Percentiles rank a stretch among this genome's conserved stretches.
These are phyloP conservation scores for Hippasteria phrygiana DNA, from an alignment of 53 echinoderm and acorn worm genomes.

Conservation along the genomic window DNA sequence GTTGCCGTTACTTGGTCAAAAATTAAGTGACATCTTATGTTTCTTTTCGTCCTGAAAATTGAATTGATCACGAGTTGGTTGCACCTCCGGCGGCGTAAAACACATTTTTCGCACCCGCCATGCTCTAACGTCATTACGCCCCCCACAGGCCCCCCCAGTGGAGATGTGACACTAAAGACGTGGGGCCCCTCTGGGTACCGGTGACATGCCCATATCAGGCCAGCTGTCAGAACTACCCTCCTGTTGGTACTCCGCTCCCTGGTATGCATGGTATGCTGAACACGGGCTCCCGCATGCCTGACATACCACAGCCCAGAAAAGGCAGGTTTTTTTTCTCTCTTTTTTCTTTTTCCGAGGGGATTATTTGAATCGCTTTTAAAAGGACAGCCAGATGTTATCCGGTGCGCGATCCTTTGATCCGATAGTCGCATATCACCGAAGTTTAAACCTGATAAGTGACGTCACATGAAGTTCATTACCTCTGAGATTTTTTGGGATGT, in stretches of 20 bases:
- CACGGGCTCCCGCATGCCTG: conserved; percentile 24
- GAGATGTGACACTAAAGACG: neutral
- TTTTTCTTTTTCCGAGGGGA: neutral
- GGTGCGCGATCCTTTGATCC: neutral
- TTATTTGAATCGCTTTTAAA: conserved; percentile 24
- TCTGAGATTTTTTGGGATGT: neutral
- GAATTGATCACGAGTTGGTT: neutral
- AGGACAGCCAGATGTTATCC: conserved; percentile 33
- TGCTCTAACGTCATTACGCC: conserved; percentile 24
- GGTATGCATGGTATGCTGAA: conserved; percentile 51
- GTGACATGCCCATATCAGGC: conserved; percentile 60
- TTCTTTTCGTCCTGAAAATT: neutral
- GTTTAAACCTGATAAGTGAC: neutral
- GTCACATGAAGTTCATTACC: neutral
- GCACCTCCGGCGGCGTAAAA: neutral
- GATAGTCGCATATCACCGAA: neutral
- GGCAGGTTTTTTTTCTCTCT: conserved; percentile 11
- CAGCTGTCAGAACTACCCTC: conserved; percentile 39
- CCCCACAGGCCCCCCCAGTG: too few species aligned
- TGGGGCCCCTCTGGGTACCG: conserved; percentile 20
- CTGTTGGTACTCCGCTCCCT: conserved; percentile 51
- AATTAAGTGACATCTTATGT: neutral
- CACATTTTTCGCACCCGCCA: conserved; percentile 14
- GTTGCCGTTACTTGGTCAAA: neutral
- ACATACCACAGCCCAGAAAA: conserved; percentile 28